Percentiles rank a stretch among this genome's conserved stretches.
phyloP scores from a whole-genome alignment of 2,888 invertebrate species.

The Sepiola atlantica region DNA sequence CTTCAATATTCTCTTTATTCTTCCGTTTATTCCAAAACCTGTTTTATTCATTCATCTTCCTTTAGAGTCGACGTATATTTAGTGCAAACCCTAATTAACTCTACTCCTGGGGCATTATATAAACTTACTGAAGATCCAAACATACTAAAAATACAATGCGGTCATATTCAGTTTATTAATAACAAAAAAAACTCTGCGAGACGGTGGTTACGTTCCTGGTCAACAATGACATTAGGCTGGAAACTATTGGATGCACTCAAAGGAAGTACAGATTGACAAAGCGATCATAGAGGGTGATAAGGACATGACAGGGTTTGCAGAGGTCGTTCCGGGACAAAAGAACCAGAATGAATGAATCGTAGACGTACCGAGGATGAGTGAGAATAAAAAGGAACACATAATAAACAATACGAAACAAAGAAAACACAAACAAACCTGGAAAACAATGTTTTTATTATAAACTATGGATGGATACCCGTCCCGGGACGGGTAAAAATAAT shows the following conservation, averaged over 20 bases:
- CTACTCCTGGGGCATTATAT: not conserved
- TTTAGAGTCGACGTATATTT: not conserved
- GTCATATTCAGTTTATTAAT: not conserved
- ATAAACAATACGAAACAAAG: not conserved
- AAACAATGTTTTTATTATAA: not conserved
- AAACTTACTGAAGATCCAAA: not conserved
- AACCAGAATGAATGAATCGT: not conserved
- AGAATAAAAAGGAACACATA: not conserved
- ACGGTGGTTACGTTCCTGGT: not conserved
- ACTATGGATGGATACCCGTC: too few relatives aligned
- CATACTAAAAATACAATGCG: not conserved
- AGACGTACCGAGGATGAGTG: not conserved
- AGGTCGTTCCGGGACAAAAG: not conserved
- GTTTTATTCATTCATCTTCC: not conserved
- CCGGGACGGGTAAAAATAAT: too few relatives aligned
- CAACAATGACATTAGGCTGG: not conserved
- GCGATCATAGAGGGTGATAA: not conserved
- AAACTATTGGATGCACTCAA: not conserved
- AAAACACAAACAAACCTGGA: not conserved
- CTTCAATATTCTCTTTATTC: not conserved
- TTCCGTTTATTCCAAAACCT: not conserved
- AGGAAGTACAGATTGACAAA: not conserved
- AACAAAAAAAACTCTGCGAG: not conserved
- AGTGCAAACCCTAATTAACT: constrained; percentile 8
- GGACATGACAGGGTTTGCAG: not conserved